Conservation (phyloP, 2,113 vertebrate species). For the Bungarus multicinctus region DNA sequence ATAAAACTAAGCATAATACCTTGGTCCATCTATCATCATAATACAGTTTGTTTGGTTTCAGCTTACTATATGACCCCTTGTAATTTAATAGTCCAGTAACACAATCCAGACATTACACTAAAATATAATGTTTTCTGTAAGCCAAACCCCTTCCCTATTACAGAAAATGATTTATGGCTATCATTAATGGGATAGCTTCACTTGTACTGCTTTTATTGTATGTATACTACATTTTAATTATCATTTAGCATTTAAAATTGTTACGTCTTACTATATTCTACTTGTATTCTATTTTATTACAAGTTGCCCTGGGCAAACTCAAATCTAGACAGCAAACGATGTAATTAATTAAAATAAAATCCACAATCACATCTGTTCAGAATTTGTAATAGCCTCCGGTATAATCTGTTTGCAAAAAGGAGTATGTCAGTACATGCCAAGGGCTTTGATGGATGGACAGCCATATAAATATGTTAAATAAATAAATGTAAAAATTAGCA, state of each 20-base stretch:
- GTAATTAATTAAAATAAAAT: neutral
- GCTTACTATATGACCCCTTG: neutral
- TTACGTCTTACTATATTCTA: neutral
- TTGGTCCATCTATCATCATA: neutral
- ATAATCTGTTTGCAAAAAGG: neutral
- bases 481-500: neutral
- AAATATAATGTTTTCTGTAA: neutral
- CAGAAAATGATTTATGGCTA: neutral
- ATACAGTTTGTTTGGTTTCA: neutral
- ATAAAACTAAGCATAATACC: neutral
- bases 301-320: neutral
- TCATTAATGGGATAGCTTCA: neutral
- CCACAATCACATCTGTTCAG: neutral
- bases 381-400: neutral
- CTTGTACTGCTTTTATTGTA: neutral
- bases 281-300: neutral
- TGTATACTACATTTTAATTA: neutral
- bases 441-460: neutral
- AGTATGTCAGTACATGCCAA: neutral
- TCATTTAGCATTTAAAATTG: neutral
- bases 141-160: neutral
- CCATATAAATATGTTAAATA: neutral
- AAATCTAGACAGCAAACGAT: neutral
- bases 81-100: neutral
- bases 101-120: neutral